Conservation (phyloP, 2,888 invertebrate species). For the Gari tellinella region DNA sequence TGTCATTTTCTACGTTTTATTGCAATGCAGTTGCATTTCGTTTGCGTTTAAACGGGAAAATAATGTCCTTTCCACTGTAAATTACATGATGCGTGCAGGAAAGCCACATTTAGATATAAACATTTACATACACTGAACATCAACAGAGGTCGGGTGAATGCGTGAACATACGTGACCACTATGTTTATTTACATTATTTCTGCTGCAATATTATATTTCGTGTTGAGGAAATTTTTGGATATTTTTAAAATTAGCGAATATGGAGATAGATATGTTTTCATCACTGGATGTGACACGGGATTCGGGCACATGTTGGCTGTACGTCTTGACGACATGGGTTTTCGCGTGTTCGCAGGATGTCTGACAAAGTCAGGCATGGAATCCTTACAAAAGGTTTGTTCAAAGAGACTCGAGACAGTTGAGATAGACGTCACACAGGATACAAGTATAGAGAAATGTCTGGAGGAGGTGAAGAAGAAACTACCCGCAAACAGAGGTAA, state of each 20-base stretch:
- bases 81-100: no score
- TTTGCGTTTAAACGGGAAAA: no score
- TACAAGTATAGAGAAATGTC: slow-evolving; percentile 53
- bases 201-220: neutral
- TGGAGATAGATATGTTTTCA: slow-evolving; percentile 65
- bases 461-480: slow-evolving; percentile 37
- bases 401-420: slow-evolving; percentile 47
- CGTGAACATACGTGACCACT: no score
- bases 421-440: slow-evolving; percentile 64
- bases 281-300: slow-evolving; percentile 77
- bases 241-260: slow-evolving; percentile 47
- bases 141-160: no score
- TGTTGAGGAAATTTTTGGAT: slow-evolving; percentile 37
- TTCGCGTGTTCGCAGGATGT: slow-evolving; percentile 70
- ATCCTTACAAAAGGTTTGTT: slow-evolving; percentile 47
- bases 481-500: slow-evolving; percentile 64
- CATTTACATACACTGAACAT: no score
- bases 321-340: slow-evolving; percentile 65
- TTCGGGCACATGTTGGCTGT: slow-evolving; percentile 73
- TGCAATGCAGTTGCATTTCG: no score
- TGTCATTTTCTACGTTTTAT: no score
- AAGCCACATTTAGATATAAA: no score
- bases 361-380: slow-evolving; percentile 60
- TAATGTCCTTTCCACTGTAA: no score
- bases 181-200: neutral